Percentiles rank a stretch among this genome's conserved stretches.
These are phyloP conservation scores for Argyresthia goedartella DNA, from an alignment of 2,888 invertebrate genomes.

Conservation along the genomic window DNA sequence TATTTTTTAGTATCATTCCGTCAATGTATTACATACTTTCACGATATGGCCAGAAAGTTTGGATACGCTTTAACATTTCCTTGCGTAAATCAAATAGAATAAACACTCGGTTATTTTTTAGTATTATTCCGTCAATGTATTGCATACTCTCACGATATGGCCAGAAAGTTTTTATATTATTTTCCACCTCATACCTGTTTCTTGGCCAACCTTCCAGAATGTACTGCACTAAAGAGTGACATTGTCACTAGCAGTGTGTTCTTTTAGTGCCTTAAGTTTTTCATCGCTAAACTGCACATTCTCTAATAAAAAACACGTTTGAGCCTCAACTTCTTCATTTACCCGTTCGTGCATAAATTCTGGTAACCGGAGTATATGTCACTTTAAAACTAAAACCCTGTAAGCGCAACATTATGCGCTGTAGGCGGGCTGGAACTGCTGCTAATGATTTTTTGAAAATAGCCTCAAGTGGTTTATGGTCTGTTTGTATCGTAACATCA, in stretches of 20 bases:
- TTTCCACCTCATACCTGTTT: background rate
- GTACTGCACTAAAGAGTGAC: background rate
- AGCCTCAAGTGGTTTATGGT: slow-evolving; percentile 22
- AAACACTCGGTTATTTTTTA: slow-evolving; percentile 4
- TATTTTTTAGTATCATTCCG: slow-evolving; percentile 7
- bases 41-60: too few species aligned
- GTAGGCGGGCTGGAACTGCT: slow-evolving; percentile 15
- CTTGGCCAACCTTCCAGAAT: slow-evolving; percentile 1
- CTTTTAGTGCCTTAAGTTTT: background rate
- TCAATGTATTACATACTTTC: too few species aligned
- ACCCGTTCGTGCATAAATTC: background rate
- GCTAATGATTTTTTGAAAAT: slow-evolving; percentile 18
- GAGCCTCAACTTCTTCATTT: slow-evolving; percentile 1
- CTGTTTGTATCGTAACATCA: slow-evolving; percentile 16
- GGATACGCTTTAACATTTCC: slow-evolving; percentile 6
- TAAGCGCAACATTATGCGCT: slow-evolving; percentile 18
- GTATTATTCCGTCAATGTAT: slow-evolving; percentile 4
- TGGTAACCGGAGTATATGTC: slow-evolving; percentile 16
- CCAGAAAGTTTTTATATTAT: background rate
- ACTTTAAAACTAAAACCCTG: slow-evolving; percentile 18
- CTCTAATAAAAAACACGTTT: background rate
- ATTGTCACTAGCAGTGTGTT: background rate
- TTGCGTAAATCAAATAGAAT: background rate
- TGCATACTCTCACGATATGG: background rate
- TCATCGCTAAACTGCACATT: background rate